These are phyloP conservation scores for Condylura cristata DNA, from an alignment of 2,113 vertebrate genomes.

Conservation along the genomic window DNA sequence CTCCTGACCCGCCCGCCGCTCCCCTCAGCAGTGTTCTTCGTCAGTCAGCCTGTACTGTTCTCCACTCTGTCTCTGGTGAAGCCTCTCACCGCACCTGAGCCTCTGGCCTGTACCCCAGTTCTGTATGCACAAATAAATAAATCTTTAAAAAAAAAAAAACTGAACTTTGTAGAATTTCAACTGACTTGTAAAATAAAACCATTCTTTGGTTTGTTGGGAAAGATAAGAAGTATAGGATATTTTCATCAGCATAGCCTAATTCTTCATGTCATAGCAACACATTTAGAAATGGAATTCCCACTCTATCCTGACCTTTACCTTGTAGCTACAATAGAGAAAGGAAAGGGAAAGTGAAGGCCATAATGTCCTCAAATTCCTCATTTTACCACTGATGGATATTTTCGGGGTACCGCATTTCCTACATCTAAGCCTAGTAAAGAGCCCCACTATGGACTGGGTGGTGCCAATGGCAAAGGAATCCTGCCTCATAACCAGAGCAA, in stretches of 20 bases:
- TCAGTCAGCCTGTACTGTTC: too few relatives aligned
- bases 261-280: background rate
- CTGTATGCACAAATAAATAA: too few relatives aligned
- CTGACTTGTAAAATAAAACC: background rate
- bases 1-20: too few relatives aligned
- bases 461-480: conserved; percentile 3
- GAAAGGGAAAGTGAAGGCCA: background rate
- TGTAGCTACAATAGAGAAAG: background rate
- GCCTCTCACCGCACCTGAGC: too few relatives aligned
- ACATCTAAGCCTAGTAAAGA: background rate
- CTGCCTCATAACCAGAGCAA: background rate
- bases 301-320: background rate
- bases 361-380: background rate
- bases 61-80: too few relatives aligned
- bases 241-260: background rate
- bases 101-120: too few relatives aligned
- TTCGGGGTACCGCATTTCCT: background rate
- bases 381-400: background rate
- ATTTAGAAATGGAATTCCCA: background rate
- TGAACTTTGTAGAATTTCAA: too few relatives aligned
- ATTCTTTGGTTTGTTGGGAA: background rate
- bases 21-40: too few relatives aligned
- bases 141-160: too few relatives aligned
- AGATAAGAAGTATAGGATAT: background rate
- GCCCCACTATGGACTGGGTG: background rate